These are phyloP conservation scores for Aspidapion aeneum DNA, from an alignment of 2,888 invertebrate genomes.

Conservation along the genomic window DNA sequence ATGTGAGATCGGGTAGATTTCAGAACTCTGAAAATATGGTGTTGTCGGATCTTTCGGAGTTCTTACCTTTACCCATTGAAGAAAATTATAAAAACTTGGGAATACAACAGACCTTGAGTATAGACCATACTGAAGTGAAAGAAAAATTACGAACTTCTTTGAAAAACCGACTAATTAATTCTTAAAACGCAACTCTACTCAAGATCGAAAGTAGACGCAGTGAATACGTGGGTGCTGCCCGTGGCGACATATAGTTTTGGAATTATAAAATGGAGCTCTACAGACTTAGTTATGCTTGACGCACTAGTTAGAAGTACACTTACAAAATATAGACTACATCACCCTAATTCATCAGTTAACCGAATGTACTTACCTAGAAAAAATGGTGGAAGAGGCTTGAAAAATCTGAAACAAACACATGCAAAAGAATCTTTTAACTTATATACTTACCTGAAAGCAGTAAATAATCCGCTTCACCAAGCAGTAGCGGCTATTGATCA, in stretches of 20 bases:
- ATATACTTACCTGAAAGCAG: not conserved
- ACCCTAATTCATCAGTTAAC: not conserved
- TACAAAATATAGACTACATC: not conserved
- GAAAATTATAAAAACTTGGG: not conserved
- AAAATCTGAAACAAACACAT: not conserved
- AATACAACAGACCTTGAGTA: too few species aligned
- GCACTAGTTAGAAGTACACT: not conserved
- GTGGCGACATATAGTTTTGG: not conserved
- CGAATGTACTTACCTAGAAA: not conserved
- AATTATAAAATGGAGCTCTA: not conserved
- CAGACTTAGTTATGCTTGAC: not conserved
- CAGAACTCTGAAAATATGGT: not conserved
- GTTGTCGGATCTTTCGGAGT: not conserved
- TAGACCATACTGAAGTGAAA: not conserved
- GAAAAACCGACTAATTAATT: not conserved
- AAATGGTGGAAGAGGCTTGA: not conserved
- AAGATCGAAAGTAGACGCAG: not conserved
- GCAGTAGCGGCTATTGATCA: not conserved
- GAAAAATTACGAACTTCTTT: not conserved
- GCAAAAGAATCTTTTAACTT: not conserved
- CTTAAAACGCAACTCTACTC: not conserved
- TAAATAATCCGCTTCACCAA: not conserved
- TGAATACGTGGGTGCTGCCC: not conserved
- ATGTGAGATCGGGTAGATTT: not conserved
- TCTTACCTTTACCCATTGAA: not conserved